Evolutionary conservation across 2,113 vertebrate genomes (phyloP).

Genomic region (Balaeniceps rex): DNA sequence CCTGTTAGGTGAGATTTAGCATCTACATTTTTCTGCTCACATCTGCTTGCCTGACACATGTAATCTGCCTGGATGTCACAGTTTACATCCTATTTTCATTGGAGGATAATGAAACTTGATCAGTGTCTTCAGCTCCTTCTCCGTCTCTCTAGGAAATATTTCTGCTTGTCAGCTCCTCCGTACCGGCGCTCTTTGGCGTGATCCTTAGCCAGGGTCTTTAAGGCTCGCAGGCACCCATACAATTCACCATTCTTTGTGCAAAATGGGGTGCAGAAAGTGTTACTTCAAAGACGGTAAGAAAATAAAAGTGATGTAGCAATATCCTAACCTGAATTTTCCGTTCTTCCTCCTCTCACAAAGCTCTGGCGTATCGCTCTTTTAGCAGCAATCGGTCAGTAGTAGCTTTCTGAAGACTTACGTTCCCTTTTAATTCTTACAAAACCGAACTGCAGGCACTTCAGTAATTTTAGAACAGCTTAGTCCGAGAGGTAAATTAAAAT

Average conservation of each 20-base stretch:
- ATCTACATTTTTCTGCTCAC: slow-evolving; percentile 43
- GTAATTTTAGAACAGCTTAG: slow-evolving; percentile 50
- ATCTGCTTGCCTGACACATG: slow-evolving; percentile 43
- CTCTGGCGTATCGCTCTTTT: slow-evolving; percentile 7
- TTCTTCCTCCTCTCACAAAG: slow-evolving; percentile 17
- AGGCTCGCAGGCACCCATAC: not conserved
- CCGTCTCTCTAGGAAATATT: not conserved
- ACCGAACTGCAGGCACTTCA: slow-evolving; percentile 60
- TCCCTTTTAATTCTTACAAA: slow-evolving; percentile 62
- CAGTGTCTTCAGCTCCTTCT: slow-evolving; percentile 6
- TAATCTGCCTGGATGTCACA: slow-evolving; percentile 49
- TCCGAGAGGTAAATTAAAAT: slow-evolving; percentile 76
- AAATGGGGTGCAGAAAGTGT: not conserved
- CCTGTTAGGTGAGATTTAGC: slow-evolving; percentile 53
- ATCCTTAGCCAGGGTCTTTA: not conserved
- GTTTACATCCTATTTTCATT: slow-evolving; percentile 40
- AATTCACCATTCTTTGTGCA: slow-evolving; percentile 12
- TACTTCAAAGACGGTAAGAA: not conserved
- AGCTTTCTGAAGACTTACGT: slow-evolving; percentile 14
- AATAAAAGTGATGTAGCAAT: slow-evolving; percentile 4
- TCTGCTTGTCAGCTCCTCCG: not conserved
- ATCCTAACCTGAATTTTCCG: slow-evolving; percentile 28
- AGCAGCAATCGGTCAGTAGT: slow-evolving; percentile 18
- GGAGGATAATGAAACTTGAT: slow-evolving; percentile 33
- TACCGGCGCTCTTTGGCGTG: not conserved